Evolutionary conservation across 2,797 vertebrate genomes (phyloP).

Genomic region (Sebastes variabilis): DNA sequence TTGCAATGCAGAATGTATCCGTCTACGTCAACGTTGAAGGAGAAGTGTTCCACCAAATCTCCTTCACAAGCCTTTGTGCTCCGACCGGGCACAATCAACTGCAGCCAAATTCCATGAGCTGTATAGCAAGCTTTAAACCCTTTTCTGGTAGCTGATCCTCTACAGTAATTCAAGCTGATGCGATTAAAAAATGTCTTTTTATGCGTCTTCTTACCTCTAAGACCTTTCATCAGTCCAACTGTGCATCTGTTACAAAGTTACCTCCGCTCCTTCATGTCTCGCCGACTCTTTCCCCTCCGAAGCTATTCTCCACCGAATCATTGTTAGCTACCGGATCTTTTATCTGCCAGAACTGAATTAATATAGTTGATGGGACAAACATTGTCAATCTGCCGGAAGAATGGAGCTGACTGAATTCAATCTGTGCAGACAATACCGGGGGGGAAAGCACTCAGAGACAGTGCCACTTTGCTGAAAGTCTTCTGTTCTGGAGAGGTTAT

Average conservation of each 20-base stretch:
- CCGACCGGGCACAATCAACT: conserved; percentile 42
- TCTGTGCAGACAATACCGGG: conserved; percentile 80
- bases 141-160: conserved; percentile 59
- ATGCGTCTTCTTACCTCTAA: conserved; percentile 69
- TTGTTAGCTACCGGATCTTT: conserved; percentile 80
- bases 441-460: conserved; percentile 61
- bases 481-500: conserved; percentile 77
- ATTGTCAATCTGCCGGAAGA: conserved; percentile 84
- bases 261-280: conserved; percentile 65
- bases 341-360: conserved; percentile 82
- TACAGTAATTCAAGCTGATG: conserved; percentile 77
- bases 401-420: conserved; percentile 83
- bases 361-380: conserved; percentile 83
- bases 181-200: conserved; percentile 78
- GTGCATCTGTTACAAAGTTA: conserved; percentile 80
- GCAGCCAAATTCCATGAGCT: conserved; percentile 58
- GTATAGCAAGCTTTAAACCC: conserved; percentile 55
- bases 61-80: conserved; percentile 46
- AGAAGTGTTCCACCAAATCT: conserved; percentile 43
- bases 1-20: conserved; percentile 22
- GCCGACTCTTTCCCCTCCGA: conserved; percentile 33
- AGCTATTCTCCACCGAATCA: conserved; percentile 77
- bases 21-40: conserved; percentile 6
- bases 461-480: conserved; percentile 70
- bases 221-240: conserved; percentile 73